A percentile compares a stretch with the other conserved stretches of the same genome.
Evolutionary conservation across 2,797 vertebrate genomes (phyloP).

Genomic region (Cyprinodon diabolis): DNA sequence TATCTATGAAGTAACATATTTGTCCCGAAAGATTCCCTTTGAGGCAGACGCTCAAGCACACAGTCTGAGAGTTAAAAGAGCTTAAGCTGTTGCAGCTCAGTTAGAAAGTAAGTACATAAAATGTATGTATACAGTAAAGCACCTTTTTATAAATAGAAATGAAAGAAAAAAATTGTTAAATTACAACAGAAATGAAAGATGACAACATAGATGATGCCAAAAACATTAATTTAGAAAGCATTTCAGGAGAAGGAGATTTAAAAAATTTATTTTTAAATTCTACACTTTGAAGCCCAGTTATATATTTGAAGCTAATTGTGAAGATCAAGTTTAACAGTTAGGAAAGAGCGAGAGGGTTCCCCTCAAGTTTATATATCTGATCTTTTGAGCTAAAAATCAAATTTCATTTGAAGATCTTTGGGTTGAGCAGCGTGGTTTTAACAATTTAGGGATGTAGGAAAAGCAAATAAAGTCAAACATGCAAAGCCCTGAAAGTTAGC

Average conservation of each 20-base stretch:
- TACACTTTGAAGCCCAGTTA: too few species aligned
- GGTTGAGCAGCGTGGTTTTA: too few species aligned
- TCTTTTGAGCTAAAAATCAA: too few species aligned
- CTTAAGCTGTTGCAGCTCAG: background rate
- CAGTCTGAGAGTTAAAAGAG: background rate
- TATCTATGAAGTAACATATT: conserved; percentile 4
- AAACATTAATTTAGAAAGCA: background rate
- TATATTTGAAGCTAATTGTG: too few species aligned
- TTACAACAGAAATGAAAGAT: background rate
- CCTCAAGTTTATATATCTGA: too few species aligned
- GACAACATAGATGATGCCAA: background rate
- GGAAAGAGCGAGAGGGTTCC: too few species aligned
- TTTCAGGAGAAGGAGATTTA: background rate
- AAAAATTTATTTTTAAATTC: background rate
- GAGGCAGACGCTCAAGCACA: background rate
- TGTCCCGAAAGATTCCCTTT: background rate
- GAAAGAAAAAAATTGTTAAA: background rate
- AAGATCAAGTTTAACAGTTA: too few species aligned
- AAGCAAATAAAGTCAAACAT: too few species aligned
- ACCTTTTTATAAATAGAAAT: background rate
- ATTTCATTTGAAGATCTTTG: too few species aligned
- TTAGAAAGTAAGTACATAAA: background rate
- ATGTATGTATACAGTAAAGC: background rate
- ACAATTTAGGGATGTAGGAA: too few species aligned
- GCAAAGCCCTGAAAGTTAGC: too few species aligned